A percentile compares a stretch with the other conserved stretches of the same genome.
Conservation (phyloP, 2,888 invertebrate species). For the Drosophila rubida region DNA sequence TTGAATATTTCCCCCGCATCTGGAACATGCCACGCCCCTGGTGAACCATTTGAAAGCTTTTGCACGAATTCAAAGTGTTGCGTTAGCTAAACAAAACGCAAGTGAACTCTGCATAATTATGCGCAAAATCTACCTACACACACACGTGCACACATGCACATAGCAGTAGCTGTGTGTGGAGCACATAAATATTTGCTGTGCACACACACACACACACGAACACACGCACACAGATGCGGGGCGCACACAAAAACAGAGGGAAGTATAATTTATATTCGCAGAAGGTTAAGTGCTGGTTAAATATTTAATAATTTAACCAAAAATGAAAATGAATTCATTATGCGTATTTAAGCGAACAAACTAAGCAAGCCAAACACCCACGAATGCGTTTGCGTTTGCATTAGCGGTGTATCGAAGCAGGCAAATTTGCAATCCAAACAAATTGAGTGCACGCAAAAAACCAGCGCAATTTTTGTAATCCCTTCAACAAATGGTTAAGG, state of each 20-base stretch:
- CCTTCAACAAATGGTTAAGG: neutral
- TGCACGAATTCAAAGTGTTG: constrained; percentile 55
- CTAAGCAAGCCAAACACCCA: constrained; percentile 35
- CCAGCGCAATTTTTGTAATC: constrained; percentile 1
- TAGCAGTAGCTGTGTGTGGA: constrained; percentile 5
- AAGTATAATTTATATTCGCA: constrained; percentile 54
- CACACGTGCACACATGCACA: neutral
- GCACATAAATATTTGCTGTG: constrained; percentile 48
- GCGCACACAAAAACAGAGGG: constrained; percentile 21
- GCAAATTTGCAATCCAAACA: constrained; percentile 17
- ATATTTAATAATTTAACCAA: constrained; percentile 55
- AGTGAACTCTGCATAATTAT: constrained; percentile 69
- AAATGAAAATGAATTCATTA: constrained; percentile 53
- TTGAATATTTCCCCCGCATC: neutral
- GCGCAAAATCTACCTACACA: constrained; percentile 54
- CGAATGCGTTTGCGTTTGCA: neutral
- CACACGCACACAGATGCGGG: neutral
- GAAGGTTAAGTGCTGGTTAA: constrained; percentile 55
- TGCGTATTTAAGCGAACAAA: constrained; percentile 35
- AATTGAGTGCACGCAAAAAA: constrained; percentile 13
- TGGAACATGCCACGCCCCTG: constrained; percentile 5
- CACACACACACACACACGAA: constrained; percentile 28
- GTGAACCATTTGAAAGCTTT: constrained; percentile 30
- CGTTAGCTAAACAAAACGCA: constrained; percentile 63
- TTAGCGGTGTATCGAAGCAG: constrained; percentile 10